Conservation (phyloP, 1,140 invertebrate species). For the Grapholita molesta region DNA sequence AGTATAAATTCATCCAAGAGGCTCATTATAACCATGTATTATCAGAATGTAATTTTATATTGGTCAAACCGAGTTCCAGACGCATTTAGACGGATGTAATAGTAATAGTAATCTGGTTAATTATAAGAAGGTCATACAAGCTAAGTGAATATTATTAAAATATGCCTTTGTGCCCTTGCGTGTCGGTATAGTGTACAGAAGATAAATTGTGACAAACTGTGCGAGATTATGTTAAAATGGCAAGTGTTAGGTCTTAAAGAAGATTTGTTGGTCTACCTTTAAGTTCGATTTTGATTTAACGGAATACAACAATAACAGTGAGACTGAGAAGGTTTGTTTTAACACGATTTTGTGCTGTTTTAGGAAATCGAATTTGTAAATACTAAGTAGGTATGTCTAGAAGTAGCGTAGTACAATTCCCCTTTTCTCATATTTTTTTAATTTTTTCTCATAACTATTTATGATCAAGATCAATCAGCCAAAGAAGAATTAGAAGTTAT, state of each 20-base stretch:
- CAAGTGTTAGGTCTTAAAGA: not conserved
- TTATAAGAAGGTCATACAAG: not conserved
- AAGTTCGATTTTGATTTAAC: not conserved
- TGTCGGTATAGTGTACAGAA: not conserved
- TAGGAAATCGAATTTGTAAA: too few relatives aligned
- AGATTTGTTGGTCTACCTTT: not conserved
- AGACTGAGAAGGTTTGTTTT: too few relatives aligned
- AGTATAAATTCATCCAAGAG: not conserved
- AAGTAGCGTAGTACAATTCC: too few relatives aligned
- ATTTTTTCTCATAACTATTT: too few relatives aligned
- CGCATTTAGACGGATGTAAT: not conserved
- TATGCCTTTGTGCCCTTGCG: not conserved
- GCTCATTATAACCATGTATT: not conserved
- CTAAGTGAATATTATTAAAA: not conserved
- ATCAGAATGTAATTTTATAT: not conserved
- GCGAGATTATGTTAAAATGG: constrained; percentile 3
- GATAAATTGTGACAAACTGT: constrained; percentile 23
- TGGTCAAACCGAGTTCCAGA: not conserved
- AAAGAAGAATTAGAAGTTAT: not conserved
- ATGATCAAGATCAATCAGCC: not conserved
- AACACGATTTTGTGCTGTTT: too few relatives aligned
- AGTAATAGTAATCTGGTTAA: not conserved
- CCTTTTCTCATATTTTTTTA: not conserved
- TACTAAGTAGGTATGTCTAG: too few relatives aligned
- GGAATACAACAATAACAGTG: not conserved